A percentile compares a stretch with the other conserved stretches of the same genome.
Evolutionary conservation across 1,140 invertebrate genomes (phyloP).

Genomic region (Zelostemma sp.): DNA sequence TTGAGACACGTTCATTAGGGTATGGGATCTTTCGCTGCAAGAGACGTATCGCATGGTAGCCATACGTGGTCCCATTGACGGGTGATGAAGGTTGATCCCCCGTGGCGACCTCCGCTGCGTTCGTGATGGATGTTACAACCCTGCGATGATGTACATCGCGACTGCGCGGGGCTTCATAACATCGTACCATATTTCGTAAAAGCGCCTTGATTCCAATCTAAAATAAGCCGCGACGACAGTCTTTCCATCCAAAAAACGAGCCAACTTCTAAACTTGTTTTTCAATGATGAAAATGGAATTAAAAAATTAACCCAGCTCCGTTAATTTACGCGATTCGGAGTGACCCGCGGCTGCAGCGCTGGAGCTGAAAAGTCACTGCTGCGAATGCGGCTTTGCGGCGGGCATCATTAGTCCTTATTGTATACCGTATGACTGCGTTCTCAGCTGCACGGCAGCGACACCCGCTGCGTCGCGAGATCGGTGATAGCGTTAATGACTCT

Average conservation of each 20-base stretch:
- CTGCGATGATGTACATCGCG: constrained; percentile 35
- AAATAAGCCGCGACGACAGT: constrained; percentile 12
- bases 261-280: background rate
- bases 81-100: constrained; percentile 60
- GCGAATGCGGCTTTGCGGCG: background rate
- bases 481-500: constrained; percentile 27
- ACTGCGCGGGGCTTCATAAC: background rate
- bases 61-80: constrained; percentile 45
- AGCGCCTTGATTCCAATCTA: too few species aligned
- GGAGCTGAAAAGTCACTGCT: background rate
- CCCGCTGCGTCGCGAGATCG: constrained; percentile 25
- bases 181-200: too few species aligned
- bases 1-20: constrained; percentile 62
- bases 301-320: too few species aligned
- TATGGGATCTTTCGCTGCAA: constrained; percentile 44
- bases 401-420: constrained; percentile 27
- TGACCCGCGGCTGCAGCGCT: too few species aligned
- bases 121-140: constrained; percentile 48
- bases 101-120: constrained; percentile 48
- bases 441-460: constrained; percentile 9
- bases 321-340: too few species aligned
- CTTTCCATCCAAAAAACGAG: background rate
- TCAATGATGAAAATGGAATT: too few species aligned
- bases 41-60: constrained; percentile 37
- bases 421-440: constrained; percentile 7